phyloP scores from a whole-genome alignment of 2,113 vertebrate species.

The Perca flavescens region DNA sequence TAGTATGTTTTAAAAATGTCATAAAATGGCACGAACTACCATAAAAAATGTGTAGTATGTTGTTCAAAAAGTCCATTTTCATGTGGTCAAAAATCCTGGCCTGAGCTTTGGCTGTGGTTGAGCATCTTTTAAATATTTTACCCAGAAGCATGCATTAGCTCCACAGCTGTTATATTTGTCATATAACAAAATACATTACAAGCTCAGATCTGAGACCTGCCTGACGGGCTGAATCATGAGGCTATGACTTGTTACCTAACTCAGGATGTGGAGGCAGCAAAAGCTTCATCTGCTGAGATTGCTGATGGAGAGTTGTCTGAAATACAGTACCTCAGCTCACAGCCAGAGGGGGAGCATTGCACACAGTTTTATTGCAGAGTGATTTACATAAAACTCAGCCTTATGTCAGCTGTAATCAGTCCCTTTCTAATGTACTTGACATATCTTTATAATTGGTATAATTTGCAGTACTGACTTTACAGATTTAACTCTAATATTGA shows the following conservation, averaged over 20 bases:
- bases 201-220: background rate
- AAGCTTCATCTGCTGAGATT: background rate
- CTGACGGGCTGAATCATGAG: background rate
- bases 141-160: background rate
- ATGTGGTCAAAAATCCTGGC: background rate
- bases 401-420: background rate
- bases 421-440: background rate
- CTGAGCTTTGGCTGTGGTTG: background rate
- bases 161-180: background rate
- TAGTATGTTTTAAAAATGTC: too few species aligned
- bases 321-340: conserved; percentile 16
- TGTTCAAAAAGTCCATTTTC: too few species aligned
- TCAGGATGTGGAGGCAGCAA: background rate
- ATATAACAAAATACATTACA: background rate
- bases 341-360: conserved; percentile 63
- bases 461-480: background rate
- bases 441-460: background rate
- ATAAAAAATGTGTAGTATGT: too few species aligned
- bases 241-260: background rate
- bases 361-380: conserved; percentile 1
- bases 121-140: background rate
- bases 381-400: background rate
- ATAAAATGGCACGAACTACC: too few species aligned
- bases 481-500: background rate
- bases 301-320: background rate